Evolutionary conservation across 2,888 invertebrate genomes (phyloP), one percentile per base, ranked within the genome.

Genomic region (Tinea semifulvella): DNA sequence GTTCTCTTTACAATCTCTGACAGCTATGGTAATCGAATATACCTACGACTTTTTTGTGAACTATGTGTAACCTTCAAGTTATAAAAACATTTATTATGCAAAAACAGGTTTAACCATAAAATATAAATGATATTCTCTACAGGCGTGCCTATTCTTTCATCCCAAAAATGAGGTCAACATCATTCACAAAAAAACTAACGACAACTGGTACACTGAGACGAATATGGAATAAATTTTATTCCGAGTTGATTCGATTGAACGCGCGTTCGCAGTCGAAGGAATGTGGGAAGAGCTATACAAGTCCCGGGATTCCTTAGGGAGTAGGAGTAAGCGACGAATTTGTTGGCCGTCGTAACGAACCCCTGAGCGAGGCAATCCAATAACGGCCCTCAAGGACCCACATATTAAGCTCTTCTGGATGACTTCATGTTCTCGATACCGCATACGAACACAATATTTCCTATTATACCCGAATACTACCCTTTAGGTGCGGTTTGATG

Each of bases 321-420:
- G 22, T 40, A 40, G 18, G 7, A 20, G 40, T 22, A 40, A 40
- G 40, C 40, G 40, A 40, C 40, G 40, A 40, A 40, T 40, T 40
- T 22, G 40, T 40, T 40, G 40, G 43, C 43, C 28, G n/a, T 27
- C 18, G 43, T 43, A 43, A 43, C 43, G 43, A 43, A 43, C 43
- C 27, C 31, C 28, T 19, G 43, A 27, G 46, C 39, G 47, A 49
- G 53, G 52, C 55, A 56, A 58, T 60, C 56, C 56, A 60, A 63
- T 63, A 63, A 57, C 52, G 54, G 50, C 47, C 56, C 53, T 56
- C 55, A 54, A 56, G 51, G 52, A 52, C 52, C 35, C 16, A 36
- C 35, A 52, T 52, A 53, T 58, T 60, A 56, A 55, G 53, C 45
- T 46, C 44, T 52, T 31, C 27, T 43, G 43, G 31, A 28, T 31